These are phyloP conservation scores for Carassius carassius DNA, from an alignment of 2,113 vertebrate species.

Conservation along the genomic window DNA sequence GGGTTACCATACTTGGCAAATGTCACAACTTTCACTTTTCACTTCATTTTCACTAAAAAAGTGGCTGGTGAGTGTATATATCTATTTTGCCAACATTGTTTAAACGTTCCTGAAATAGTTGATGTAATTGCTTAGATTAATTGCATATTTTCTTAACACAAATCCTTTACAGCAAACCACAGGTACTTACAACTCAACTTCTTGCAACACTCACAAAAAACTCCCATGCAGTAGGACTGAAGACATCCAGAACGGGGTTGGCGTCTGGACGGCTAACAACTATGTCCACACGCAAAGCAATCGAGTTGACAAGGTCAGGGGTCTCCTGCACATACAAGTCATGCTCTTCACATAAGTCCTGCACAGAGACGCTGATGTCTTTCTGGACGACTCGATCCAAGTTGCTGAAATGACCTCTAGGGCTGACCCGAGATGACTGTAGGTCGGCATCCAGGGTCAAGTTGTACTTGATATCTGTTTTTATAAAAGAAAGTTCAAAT, in stretches of 20 bases:
- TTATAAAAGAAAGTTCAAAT: background rate
- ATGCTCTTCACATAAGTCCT: too few species aligned
- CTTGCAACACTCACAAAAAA: constrained; percentile 78
- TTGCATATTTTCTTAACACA: background rate
- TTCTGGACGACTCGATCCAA: constrained; percentile 60
- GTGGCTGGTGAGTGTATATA: too few species aligned
- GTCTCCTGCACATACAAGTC: too few species aligned
- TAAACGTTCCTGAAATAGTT: background rate
- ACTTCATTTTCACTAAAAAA: too few species aligned
- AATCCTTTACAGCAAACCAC: background rate
- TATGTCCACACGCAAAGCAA: constrained; percentile 78
- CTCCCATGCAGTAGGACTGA: constrained; percentile 74
- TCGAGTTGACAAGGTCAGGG: constrained; percentile 78
- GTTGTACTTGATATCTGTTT: constrained; percentile 76
- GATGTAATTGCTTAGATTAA: background rate
- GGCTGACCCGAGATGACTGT: constrained; percentile 77
- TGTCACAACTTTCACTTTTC: too few species aligned
- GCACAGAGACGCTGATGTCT: too few species aligned
- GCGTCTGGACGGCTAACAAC: constrained; percentile 71
- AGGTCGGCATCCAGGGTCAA: constrained; percentile 81
- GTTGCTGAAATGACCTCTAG: constrained; percentile 82
- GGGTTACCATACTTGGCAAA: too few species aligned
- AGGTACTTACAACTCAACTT: background rate
- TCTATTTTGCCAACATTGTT: background rate
- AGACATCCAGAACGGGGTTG: constrained; percentile 78